Percentiles rank a stretch among this genome's conserved stretches.
phyloP scores from a whole-genome alignment of 2,113 vertebrate genomes.

The Verasper variegatus region DNA sequence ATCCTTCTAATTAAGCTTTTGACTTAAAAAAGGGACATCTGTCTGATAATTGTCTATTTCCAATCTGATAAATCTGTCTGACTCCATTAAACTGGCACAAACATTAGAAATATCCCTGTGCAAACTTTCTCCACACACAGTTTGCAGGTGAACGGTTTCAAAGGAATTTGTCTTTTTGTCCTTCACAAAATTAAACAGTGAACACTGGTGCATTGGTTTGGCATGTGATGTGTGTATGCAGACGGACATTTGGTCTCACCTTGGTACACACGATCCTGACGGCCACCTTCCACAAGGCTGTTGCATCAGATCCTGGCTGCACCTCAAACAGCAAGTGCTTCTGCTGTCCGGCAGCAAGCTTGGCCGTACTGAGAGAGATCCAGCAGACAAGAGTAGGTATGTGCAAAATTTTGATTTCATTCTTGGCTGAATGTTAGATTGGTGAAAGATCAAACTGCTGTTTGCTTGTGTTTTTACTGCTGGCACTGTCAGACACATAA shows the following conservation, averaged over 20 bases:
- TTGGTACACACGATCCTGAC: conserved; percentile 96
- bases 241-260: conserved; percentile 77
- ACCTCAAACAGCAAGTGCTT: conserved; percentile 98
- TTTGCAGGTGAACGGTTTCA: neutral
- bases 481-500: no score
- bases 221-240: neutral
- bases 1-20: no score
- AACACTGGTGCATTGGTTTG: neutral
- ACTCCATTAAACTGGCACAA: no score
- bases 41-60: no score
- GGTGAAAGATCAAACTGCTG: no score
- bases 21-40: no score
- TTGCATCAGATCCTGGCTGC: conserved; percentile 93
- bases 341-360: conserved; percentile 90
- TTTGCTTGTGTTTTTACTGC: neutral
- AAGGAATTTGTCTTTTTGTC: neutral
- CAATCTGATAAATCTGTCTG: no score
- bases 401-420: neutral
- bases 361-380: conserved; percentile 85
- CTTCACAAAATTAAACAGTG: neutral
- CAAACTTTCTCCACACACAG: neutral
- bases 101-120: no score
- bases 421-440: neutral
- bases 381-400: neutral
- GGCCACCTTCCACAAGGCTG: conserved; percentile 94